Evolutionary conservation across 23 tunicate genomes (phyloP).

Genomic region (Pegea sp.): DNA sequence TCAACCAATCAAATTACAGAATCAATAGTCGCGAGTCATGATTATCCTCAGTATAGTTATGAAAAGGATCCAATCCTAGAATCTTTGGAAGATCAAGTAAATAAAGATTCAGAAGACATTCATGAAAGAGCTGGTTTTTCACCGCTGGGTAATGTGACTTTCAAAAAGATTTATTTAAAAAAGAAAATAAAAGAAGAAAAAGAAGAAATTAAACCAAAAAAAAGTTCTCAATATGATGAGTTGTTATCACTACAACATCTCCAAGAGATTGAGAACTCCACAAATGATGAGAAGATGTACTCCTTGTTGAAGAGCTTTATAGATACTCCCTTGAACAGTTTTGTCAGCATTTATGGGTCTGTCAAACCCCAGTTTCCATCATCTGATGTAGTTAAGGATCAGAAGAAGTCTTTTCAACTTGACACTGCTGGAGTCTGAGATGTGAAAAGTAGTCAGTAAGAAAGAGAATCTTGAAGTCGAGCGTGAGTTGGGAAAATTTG

Average conservation of each 20-base stretch:
- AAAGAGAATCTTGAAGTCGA: neutral
- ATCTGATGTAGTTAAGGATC: neutral
- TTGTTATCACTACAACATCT: conserved; percentile 3
- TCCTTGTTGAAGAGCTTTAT: conserved; percentile 7
- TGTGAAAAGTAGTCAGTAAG: neutral
- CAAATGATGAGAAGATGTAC: conserved; percentile 4
- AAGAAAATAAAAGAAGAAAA: too few species aligned
- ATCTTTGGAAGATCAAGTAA: neutral
- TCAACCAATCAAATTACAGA: too few species aligned
- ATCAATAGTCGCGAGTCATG: too few species aligned
- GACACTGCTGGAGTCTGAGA: neutral
- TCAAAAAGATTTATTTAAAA: too few species aligned
- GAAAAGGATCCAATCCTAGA: neutral
- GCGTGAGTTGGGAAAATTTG: too few species aligned
- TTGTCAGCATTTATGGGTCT: conserved; percentile 9
- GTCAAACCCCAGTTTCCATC: neutral
- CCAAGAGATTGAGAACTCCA: conserved; percentile 1
- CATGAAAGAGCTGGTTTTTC: too few species aligned
- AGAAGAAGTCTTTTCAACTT: neutral
- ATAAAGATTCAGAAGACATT: too few species aligned
- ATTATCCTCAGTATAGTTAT: neutral
- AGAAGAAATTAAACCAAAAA: too few species aligned
- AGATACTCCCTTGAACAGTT: conserved; percentile 30
- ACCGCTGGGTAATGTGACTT: too few species aligned
- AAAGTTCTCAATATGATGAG: conserved; percentile 35